Evolutionary conservation across 2,113 vertebrate species (phyloP).

Genomic region (Nycticebus coucang): DNA sequence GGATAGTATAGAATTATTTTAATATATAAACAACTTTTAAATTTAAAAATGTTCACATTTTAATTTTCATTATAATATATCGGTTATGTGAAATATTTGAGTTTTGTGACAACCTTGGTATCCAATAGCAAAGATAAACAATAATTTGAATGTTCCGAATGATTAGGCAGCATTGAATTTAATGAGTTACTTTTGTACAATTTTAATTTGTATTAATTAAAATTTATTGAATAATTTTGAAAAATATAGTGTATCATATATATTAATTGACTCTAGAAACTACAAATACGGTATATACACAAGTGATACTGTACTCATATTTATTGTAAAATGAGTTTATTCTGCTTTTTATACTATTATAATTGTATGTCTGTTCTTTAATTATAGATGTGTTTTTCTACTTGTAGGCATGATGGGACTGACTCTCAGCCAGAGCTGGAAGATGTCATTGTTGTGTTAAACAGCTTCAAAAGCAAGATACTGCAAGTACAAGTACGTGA

Average conservation of each 20-base stretch:
- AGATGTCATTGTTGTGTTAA: constrained; percentile 91
- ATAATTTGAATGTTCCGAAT: constrained; percentile 1
- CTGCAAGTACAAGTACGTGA: constrained; percentile 94
- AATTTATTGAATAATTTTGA: constrained; percentile 2
- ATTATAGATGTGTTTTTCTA: neutral
- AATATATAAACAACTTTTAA: constrained; percentile 3
- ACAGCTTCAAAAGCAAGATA: constrained; percentile 96
- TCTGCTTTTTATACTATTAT: neutral
- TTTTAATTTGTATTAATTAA: constrained; percentile 49
- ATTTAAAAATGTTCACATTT: constrained; percentile 32
- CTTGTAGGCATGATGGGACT: constrained; percentile 92
- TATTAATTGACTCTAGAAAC: neutral
- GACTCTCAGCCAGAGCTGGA: constrained; percentile 89
- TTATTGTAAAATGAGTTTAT: neutral
- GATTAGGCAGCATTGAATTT: neutral
- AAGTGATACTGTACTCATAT: neutral
- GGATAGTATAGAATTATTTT: neutral
- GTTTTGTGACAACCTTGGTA: neutral
- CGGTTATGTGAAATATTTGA: neutral
- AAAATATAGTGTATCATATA: neutral
- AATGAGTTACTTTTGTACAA: constrained; percentile 21
- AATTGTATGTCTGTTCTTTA: neutral
- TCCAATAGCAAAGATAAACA: neutral
- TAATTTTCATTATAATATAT: neutral
- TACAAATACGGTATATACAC: neutral